Percentiles rank a stretch among this genome's conserved stretches.
phyloP scores from a whole-genome alignment of 2,797 vertebrate genomes.

The Falco naumanni region DNA sequence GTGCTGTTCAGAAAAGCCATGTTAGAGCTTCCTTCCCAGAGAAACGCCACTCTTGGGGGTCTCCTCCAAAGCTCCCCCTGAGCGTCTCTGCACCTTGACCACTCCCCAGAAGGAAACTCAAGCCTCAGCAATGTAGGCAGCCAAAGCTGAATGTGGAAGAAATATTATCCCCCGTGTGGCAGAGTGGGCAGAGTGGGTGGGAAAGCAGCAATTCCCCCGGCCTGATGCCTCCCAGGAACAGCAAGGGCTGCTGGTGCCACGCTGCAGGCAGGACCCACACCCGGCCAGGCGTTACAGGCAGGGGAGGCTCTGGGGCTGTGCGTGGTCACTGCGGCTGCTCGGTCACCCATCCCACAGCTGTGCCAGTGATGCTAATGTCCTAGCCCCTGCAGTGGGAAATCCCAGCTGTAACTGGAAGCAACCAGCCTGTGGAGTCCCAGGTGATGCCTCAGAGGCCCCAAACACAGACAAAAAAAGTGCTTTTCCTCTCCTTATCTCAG shows the following conservation, averaged over 20 bases:
- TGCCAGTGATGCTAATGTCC: background rate
- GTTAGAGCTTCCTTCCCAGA: background rate
- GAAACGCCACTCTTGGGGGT: rapidly evolving
- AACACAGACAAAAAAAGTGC: background rate
- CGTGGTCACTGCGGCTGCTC: background rate
- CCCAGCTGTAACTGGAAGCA: background rate
- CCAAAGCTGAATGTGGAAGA: background rate
- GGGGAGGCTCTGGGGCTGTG: background rate
- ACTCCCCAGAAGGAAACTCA: background rate
- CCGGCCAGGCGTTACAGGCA: rapidly evolving
- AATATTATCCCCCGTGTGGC: background rate
- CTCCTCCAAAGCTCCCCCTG: background rate
- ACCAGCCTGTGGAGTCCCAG: background rate
- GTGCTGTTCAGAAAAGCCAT: background rate
- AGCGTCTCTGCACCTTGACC: background rate
- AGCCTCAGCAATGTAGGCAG: background rate
- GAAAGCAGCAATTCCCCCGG: background rate
- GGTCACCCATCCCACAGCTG: background rate
- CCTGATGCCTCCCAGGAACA: background rate
- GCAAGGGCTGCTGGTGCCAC: background rate
- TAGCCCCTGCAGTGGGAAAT: background rate
- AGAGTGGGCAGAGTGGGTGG: background rate
- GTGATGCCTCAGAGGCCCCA: background rate
- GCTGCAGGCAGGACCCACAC: background rate
- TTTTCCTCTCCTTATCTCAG: background rate